Base-by-base conservation (phyloP, 2,797 vertebrate genomes). In the Cossypha polioptera region DNA sequence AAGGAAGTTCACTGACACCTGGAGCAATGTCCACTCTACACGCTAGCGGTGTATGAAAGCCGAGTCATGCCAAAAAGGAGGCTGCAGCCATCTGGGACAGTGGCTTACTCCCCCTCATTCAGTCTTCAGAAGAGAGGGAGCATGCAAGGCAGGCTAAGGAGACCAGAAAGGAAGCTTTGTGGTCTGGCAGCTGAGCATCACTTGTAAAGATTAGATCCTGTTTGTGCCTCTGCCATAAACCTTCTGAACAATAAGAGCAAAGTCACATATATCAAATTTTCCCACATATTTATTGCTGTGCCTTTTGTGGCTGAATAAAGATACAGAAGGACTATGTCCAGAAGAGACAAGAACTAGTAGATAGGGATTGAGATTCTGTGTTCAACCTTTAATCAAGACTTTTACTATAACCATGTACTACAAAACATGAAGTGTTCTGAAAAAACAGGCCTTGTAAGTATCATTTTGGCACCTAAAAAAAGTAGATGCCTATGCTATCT, bases 401-500 rank as follows among this genome's bases (percentile, higher is more conserved):
- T 88, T 57, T 55, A 88, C 50, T 78, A 48, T 17, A 75, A 74
- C 18, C 25, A 42, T 3, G 11, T 68, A 75, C 57, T 33, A 69
- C 18, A 80, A 86, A 90, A 93, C 45, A 48, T 25, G 18, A 80
- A 84, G n/a, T 5, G 24, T 36, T 92, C 63, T 67, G n/a, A 63
- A 80, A 75, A 95, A 86, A 48, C 11, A 91, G 33, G 43, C 28
- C 36, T 86, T 69, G 14, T 80, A 84, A 80, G 40, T 77, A 74
- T 91, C 48, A 74, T 57, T 91, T 79, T 86, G 88, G 87, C 90
- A 94, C n/a, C 82, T 73, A 51, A 79, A 90, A 86, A 45, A 40
- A 88, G 54, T 63, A 91, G 67, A 81, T 73, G 54, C 43, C 36
- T 83, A 53, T 68, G 38, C 26, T 90, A 75, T 51, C 57, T 79